Evolutionary conservation across 2,113 vertebrate genomes (phyloP).

Genomic region (Pelobates fuscus): DNA sequence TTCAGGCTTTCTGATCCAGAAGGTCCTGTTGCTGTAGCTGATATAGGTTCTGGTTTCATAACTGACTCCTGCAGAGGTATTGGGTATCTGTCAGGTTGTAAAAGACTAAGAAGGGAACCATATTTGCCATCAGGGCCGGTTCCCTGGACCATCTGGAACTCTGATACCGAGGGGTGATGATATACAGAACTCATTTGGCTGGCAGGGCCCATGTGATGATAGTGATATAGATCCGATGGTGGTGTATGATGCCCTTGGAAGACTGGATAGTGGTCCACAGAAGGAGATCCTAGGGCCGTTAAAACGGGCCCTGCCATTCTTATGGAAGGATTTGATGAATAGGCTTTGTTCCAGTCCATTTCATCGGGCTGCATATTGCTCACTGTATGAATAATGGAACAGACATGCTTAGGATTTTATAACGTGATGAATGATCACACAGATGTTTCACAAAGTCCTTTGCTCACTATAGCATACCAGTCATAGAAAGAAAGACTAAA

Average conservation of each 20-base stretch:
- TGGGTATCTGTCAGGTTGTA: conserved; percentile 75
- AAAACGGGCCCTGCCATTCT: conserved; percentile 48
- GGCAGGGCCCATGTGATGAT: conserved; percentile 52
- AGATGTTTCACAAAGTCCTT: too few relatives aligned
- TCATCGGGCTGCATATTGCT: conserved; percentile 57
- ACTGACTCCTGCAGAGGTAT: conserved; percentile 64
- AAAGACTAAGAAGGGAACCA: conserved; percentile 76
- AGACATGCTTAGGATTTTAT: not conserved
- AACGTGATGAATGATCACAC: not conserved
- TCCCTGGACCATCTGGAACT: conserved; percentile 53
- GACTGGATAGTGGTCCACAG: conserved; percentile 57
- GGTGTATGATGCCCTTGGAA: conserved; percentile 49
- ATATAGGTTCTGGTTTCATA: conserved; percentile 66
- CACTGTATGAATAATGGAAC: conserved; percentile 56
- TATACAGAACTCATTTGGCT: conserved; percentile 50
- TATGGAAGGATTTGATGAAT: conserved; percentile 51
- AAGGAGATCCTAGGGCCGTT: conserved; percentile 30
- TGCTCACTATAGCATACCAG: too few relatives aligned
- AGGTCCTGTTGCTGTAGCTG: conserved; percentile 58
- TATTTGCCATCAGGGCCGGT: conserved; percentile 69
- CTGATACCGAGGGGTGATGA: conserved; percentile 53
- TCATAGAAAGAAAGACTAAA: too few relatives aligned
- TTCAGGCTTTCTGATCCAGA: conserved; percentile 60
- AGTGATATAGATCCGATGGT: conserved; percentile 64
- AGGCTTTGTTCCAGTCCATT: conserved; percentile 69